These are phyloP conservation scores for Arothron firmamentum DNA, from an alignment of 2,113 vertebrate genomes.

Conservation along the genomic window DNA sequence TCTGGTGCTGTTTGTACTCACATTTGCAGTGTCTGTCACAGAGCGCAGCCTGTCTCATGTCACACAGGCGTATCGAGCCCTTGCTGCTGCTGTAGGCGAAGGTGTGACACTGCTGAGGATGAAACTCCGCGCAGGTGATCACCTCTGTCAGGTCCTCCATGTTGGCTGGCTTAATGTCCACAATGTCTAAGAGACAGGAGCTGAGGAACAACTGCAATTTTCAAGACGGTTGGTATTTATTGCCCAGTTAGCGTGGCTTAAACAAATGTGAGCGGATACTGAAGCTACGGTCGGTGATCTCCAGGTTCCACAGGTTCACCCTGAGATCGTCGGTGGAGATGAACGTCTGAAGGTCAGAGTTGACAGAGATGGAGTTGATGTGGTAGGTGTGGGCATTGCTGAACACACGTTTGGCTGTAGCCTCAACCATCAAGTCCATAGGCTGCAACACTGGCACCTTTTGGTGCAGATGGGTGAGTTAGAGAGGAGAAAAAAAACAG, in stretches of 20 bases:
- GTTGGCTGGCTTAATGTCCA: constrained; percentile 94
- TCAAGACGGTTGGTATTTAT: neutral
- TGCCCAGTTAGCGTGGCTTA: no score
- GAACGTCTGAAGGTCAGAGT: constrained; percentile 95
- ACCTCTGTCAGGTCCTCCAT: constrained; percentile 97
- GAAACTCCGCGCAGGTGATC: constrained; percentile 92
- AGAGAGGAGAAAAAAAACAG: neutral
- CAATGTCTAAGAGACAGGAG: constrained; percentile 81
- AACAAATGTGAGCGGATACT: constrained; percentile 83
- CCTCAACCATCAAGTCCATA: constrained; percentile 97
- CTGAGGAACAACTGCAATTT: constrained; percentile 73
- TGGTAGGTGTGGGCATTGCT: constrained; percentile 96
- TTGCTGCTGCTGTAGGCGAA: constrained; percentile 99
- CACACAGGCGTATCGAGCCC: constrained; percentile 92
- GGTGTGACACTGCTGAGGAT: constrained; percentile 92
- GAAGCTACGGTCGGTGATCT: constrained; percentile 96
- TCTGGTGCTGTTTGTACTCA: constrained; percentile 68
- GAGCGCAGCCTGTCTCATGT: constrained; percentile 89
- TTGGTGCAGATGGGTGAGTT: constrained; percentile 5
- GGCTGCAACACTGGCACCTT: constrained; percentile 91
- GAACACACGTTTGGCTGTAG: constrained; percentile 87
- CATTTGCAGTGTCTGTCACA: constrained; percentile 95
- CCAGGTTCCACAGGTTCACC: constrained; percentile 96
- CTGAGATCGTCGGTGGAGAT: constrained; percentile 95
- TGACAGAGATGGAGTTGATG: constrained; percentile 98